phyloP scores from a whole-genome alignment of 2,797 vertebrate genomes.

The Vipera ursinii region DNA sequence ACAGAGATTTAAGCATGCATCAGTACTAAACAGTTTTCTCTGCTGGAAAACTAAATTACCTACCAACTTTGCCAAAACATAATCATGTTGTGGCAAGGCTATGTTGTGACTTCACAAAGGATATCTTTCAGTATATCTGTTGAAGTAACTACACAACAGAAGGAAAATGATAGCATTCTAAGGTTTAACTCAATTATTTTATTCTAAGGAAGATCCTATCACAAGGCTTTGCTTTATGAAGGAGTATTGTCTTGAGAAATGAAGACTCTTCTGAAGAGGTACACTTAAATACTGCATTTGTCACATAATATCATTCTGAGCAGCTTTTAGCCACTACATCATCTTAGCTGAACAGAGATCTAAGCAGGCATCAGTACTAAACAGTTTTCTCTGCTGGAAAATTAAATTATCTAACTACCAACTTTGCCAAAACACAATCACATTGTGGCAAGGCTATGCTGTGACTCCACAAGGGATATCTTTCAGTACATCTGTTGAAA shows the following conservation, averaged over 20 bases:
- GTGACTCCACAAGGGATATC: neutral
- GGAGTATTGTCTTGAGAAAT: neutral
- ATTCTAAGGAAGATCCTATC: neutral
- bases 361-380: neutral
- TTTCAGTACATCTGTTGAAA: neutral
- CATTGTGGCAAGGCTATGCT: neutral
- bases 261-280: neutral
- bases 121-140: neutral
- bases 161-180: neutral
- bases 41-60: neutral
- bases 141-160: neutral
- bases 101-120: neutral
- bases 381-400: neutral
- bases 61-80: neutral
- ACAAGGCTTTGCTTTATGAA: neutral
- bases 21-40: neutral
- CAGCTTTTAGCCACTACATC: neutral
- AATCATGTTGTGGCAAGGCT: neutral
- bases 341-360: neutral
- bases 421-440: neutral
- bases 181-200: neutral
- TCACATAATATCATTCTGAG: neutral
- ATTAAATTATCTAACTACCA: neutral
- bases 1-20: neutral
- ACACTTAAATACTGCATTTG: neutral